Conservation (phyloP, 2,113 vertebrate genomes). For the Leptobrachium leishanense region DNA sequence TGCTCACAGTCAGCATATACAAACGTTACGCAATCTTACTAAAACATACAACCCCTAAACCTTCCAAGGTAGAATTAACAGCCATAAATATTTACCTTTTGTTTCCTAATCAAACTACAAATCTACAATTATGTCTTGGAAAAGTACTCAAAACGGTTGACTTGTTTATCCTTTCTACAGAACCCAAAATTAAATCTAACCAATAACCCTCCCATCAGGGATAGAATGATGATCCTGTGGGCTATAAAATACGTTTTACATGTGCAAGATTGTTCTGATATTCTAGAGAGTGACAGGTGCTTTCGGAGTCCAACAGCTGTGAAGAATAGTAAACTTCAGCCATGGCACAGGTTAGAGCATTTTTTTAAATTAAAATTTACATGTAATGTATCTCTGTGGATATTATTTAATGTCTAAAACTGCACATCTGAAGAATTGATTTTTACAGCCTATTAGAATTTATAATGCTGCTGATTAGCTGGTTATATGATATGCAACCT, state of each 20-base stretch:
- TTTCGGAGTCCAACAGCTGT: not conserved
- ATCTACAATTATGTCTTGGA: not conserved
- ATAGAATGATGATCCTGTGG: not conserved
- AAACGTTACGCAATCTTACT: too few species aligned
- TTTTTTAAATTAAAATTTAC: not conserved
- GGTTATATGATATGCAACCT: too few species aligned
- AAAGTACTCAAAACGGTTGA: not conserved
- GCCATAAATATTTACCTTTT: conserved; percentile 2
- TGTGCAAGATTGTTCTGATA: not conserved
- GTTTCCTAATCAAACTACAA: conserved; percentile 7
- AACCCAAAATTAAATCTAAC: not conserved
- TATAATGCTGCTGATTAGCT: too few species aligned
- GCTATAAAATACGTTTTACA: not conserved
- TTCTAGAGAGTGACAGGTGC: not conserved
- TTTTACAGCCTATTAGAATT: too few species aligned
- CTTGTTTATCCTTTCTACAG: not conserved
- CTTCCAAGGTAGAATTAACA: not conserved
- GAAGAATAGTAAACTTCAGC: not conserved
- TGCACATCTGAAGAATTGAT: too few species aligned
- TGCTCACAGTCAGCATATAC: not conserved
- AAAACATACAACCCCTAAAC: too few species aligned
- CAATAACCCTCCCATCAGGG: not conserved
- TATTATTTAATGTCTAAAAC: not conserved
- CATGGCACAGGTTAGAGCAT: conserved; percentile 25
- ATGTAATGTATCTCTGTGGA: not conserved